These are phyloP conservation scores for Hormaphis cornu DNA, from an alignment of 1,140 invertebrate genomes.

Conservation along the genomic window DNA sequence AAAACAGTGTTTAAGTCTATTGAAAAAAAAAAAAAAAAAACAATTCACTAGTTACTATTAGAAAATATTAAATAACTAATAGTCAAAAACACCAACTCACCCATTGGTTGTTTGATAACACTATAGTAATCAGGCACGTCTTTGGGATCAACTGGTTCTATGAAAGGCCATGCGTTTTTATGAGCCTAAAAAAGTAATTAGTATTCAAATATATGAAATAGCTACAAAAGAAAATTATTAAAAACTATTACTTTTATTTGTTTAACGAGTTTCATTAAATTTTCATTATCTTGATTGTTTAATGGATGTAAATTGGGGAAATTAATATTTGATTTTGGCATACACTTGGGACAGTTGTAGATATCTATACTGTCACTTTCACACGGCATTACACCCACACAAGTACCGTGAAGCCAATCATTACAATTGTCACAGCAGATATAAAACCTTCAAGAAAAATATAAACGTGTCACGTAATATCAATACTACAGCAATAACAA, in stretches of 20 bases:
- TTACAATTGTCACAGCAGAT: constrained; percentile 97
- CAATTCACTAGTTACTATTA: neutral
- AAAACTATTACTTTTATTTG: constrained; percentile 65
- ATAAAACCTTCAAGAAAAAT: constrained; percentile 61
- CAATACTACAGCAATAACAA: neutral
- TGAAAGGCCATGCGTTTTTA: constrained; percentile 93
- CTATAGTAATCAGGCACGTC: constrained; percentile 96
- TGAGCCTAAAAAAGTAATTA: constrained; percentile 50
- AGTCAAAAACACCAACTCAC: constrained; percentile 49
- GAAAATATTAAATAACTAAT: neutral
- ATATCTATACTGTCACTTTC: constrained; percentile 92
- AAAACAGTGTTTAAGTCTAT: constrained; percentile 90
- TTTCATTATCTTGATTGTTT: constrained; percentile 68
- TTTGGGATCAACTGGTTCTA: constrained; percentile 88
- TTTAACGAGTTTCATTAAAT: constrained; percentile 74
- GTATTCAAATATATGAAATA: neutral
- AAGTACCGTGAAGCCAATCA: constrained; percentile 97
- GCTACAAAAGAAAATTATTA: neutral
- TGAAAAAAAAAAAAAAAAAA: constrained; percentile 42
- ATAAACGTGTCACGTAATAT: neutral
- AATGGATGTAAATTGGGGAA: constrained; percentile 83
- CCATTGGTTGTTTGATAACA: constrained; percentile 97
- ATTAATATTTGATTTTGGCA: constrained; percentile 76
- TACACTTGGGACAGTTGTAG: constrained; percentile 93
- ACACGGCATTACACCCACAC: constrained; percentile 88